phyloP scores from a whole-genome alignment of 2,797 vertebrate genomes.

The Bryconaethiops microstoma region DNA sequence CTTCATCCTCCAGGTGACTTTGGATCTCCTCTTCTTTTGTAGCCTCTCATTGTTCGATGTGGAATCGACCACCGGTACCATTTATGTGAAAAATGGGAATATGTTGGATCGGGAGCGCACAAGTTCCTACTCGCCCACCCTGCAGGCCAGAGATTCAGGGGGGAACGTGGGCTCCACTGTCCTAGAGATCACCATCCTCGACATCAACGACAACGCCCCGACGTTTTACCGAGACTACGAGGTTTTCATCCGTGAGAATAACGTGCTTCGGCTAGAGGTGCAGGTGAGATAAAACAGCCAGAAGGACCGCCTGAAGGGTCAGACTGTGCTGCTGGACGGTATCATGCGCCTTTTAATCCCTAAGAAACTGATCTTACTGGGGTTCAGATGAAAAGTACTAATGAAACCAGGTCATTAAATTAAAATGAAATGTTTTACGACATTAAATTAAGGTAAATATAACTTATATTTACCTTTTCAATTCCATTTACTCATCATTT shows the following conservation, averaged over 20 bases:
- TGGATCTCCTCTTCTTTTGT: slow-evolving; percentile 46
- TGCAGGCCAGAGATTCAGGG: slow-evolving; percentile 83
- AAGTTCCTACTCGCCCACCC: slow-evolving; percentile 79
- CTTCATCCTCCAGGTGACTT: not conserved
- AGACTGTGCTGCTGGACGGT: not conserved
- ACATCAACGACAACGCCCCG: slow-evolving; percentile 84
- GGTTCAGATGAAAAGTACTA: not conserved
- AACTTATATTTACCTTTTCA: no score
- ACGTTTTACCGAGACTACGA: slow-evolving; percentile 76
- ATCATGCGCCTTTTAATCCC: not conserved
- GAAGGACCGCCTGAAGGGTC: not conserved
- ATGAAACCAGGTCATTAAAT: no score
- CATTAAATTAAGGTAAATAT: no score
- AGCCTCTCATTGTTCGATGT: slow-evolving; percentile 81
- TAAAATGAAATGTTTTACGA: no score
- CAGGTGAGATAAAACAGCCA: slow-evolving; percentile 60
- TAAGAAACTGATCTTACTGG: not conserved
- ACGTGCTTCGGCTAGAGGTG: slow-evolving; percentile 56
- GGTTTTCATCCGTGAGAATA: slow-evolving; percentile 77
- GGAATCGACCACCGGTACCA: slow-evolving; percentile 58
- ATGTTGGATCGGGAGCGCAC: slow-evolving; percentile 84
- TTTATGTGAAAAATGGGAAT: slow-evolving; percentile 74
- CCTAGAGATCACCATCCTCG: slow-evolving; percentile 83
- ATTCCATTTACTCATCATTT: no score
- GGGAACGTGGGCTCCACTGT: slow-evolving; percentile 71